Conservation (phyloP, 1,140 invertebrate genomes). For the Ericerus pela region DNA sequence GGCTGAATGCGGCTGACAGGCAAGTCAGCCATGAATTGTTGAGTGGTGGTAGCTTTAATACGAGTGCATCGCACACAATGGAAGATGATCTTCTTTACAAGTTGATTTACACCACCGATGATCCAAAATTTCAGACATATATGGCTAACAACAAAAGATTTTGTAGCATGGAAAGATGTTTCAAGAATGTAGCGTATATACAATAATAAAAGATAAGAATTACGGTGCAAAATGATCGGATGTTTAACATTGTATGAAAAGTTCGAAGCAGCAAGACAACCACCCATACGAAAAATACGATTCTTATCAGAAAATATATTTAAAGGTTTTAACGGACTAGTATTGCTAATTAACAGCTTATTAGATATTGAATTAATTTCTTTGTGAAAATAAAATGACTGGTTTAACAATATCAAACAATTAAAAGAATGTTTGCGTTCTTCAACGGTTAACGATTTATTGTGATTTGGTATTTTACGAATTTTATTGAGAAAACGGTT, state of each 20-base stretch:
- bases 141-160: slow-evolving; percentile 18
- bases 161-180: slow-evolving; percentile 24
- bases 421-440: no score
- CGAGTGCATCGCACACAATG: slow-evolving; percentile 25
- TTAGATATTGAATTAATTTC: no score
- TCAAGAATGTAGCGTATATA: slow-evolving; percentile 25
- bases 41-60: slow-evolving; percentile 5
- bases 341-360: no score
- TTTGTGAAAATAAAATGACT: no score
- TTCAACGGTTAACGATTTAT: no score
- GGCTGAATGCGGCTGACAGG: slow-evolving; percentile 23
- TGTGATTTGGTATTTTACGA: no score
- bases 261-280: background rate
- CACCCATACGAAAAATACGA: background rate
- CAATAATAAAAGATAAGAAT: slow-evolving; percentile 26
- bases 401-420: no score
- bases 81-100: slow-evolving; percentile 18
- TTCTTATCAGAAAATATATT: no score
- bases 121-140: slow-evolving; percentile 27
- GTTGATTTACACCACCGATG: slow-evolving; percentile 19
- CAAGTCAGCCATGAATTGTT: slow-evolving; percentile 27
- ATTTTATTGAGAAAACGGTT: no score
- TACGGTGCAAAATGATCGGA: background rate
- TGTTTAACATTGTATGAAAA: background rate
- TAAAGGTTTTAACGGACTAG: no score